Evolutionary conservation across 2,888 invertebrate species (phyloP).

Genomic region (Digitonthophagus gazella): DNA sequence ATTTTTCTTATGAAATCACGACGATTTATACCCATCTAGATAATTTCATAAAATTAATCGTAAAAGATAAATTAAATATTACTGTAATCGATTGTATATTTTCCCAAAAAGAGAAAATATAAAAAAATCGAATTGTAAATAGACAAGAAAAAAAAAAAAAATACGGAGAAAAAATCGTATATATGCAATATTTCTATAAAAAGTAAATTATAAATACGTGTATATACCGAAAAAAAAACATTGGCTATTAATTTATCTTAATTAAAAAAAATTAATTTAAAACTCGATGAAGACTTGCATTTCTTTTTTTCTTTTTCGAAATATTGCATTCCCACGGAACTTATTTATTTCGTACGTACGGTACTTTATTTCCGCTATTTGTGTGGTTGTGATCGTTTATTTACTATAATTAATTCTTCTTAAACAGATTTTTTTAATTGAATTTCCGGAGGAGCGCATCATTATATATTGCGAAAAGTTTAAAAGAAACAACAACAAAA

Average conservation of each 20-base stretch:
- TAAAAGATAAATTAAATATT: background rate
- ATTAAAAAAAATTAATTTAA: slow-evolving; percentile 2
- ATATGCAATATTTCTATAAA: slow-evolving; percentile 47
- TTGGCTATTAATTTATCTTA: slow-evolving; percentile 13
- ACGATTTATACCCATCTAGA: background rate
- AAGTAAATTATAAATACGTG: slow-evolving; percentile 35
- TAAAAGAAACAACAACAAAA: slow-evolving; percentile 21
- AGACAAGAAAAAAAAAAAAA: no score
- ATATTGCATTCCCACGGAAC: slow-evolving; percentile 40
- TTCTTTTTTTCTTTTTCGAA: slow-evolving; percentile 29
- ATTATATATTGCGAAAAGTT: slow-evolving; percentile 22
- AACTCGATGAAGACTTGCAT: slow-evolving; percentile 4
- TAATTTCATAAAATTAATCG: slow-evolving; percentile 10
- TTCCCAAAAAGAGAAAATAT: slow-evolving; percentile 46
- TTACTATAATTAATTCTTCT: background rate
- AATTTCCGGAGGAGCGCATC: background rate
- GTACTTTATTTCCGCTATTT: slow-evolving; percentile 13
- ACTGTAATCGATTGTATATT: slow-evolving; percentile 44
- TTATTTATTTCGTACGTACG: slow-evolving; percentile 16
- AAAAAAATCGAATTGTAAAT: slow-evolving; percentile 42
- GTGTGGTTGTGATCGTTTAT: slow-evolving; percentile 29
- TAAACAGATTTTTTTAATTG: background rate
- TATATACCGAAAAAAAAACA: slow-evolving; percentile 38
- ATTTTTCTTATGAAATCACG: slow-evolving; percentile 5
- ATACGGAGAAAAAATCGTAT: slow-evolving; percentile 29